Evolutionary conservation across 2,113 vertebrate genomes (phyloP).

Genomic region (Acinonyx jubatus): DNA sequence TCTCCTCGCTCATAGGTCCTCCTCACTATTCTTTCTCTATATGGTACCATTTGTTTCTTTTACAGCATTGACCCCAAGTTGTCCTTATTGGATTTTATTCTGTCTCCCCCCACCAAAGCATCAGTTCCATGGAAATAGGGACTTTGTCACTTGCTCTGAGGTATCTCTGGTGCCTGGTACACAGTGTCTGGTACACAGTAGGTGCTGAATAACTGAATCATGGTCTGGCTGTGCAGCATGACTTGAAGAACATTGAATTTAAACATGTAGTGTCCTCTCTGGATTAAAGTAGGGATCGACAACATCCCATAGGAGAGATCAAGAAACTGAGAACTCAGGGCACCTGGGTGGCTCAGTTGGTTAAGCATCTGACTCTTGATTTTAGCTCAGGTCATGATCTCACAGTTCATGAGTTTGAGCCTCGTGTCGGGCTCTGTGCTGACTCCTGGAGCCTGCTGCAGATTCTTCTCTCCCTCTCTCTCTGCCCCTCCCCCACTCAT

Average conservation of each 20-base stretch:
- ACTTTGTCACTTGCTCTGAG: not conserved
- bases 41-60: not conserved
- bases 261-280: fast-evolving
- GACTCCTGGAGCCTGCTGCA: too few species aligned
- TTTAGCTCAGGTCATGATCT: too few species aligned
- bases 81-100: not conserved
- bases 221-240: not conserved
- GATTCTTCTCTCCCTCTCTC: too few species aligned
- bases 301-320: not conserved
- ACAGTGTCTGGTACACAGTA: not conserved
- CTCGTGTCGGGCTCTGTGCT: too few species aligned
- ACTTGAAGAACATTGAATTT: not conserved
- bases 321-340: not conserved
- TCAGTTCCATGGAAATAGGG: not conserved
- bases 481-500: too few species aligned
- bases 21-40: not conserved
- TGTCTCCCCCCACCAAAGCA: not conserved
- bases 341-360: too few species aligned
- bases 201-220: not conserved
- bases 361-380: too few species aligned
- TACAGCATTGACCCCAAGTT: not conserved
- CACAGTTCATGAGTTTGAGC: too few species aligned
- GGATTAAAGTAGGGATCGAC: not conserved
- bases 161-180: not conserved
- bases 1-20: not conserved